phyloP scores from a whole-genome alignment of 2,797 vertebrate genomes.

The Eulemur albifrons region DNA sequence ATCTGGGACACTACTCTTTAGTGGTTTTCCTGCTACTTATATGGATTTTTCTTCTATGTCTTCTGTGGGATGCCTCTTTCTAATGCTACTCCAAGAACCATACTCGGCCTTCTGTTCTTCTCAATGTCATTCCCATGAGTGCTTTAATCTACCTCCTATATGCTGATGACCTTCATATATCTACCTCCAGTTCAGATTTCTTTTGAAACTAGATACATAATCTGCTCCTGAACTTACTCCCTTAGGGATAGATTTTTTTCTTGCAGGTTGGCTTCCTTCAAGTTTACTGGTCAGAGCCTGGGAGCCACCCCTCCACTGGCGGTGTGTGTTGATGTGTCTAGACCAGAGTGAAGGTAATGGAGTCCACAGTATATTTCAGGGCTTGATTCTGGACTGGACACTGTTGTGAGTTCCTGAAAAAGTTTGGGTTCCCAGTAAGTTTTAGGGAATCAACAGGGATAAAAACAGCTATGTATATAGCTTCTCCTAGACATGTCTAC shows the following conservation, averaged over 20 bases:
- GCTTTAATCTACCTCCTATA: not conserved
- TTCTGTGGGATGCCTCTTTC: not conserved
- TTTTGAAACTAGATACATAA: not conserved
- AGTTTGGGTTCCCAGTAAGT: not conserved
- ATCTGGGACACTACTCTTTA: not conserved
- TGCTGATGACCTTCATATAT: not conserved
- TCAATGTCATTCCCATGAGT: not conserved
- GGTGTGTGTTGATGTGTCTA: not conserved
- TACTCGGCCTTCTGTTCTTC: not conserved
- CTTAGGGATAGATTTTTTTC: not conserved
- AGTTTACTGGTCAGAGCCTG: not conserved
- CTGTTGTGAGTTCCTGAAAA: not conserved
- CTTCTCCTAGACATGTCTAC: not conserved
- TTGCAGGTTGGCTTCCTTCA: not conserved
- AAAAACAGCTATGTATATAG: not conserved
- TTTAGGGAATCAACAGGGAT: not conserved
- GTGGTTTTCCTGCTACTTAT: not conserved
- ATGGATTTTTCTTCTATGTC: not conserved
- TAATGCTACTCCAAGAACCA: not conserved
- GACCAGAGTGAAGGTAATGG: not conserved
- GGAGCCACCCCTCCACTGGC: not conserved
- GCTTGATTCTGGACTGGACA: not conserved
- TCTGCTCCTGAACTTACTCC: not conserved
- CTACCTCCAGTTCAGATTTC: not conserved
- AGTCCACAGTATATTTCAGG: not conserved